Conservation (phyloP, 2,797 vertebrate species). For the Mormyrus hasselquistii region DNA sequence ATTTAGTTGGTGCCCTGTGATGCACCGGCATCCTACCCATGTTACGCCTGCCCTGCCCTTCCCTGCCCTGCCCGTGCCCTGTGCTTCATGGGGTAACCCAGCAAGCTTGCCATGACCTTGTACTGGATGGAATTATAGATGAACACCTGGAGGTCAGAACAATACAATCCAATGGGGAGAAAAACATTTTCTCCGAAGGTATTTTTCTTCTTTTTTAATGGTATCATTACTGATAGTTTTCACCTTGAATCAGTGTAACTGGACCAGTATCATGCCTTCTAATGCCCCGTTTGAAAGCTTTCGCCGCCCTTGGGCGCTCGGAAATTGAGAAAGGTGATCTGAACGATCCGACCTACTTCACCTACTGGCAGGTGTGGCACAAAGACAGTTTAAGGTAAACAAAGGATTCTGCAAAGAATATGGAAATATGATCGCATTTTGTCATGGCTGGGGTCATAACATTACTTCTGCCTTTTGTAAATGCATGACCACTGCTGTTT, state of each 20-base stretch:
- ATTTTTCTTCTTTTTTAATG: slow-evolving; percentile 5
- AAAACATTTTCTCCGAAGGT: background rate
- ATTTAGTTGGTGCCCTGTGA: background rate
- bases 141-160: slow-evolving; percentile 13
- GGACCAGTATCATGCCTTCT: background rate
- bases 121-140: slow-evolving; percentile 7
- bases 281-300: slow-evolving; percentile 9
- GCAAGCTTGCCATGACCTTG: background rate
- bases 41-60: background rate
- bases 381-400: slow-evolving; percentile 6
- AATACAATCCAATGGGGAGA: background rate
- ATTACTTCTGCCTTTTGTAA: slow-evolving; percentile 6
- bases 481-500: background rate
- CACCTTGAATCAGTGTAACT: slow-evolving; percentile 2
- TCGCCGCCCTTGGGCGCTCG: background rate
- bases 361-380: background rate
- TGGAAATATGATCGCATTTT: slow-evolving; percentile 10
- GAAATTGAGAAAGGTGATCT: slow-evolving; percentile 3
- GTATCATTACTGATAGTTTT: background rate
- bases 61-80: background rate
- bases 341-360: background rate
- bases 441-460: slow-evolving; percentile 7
- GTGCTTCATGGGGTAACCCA: background rate
- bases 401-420: background rate
- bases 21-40: background rate